Conservation (phyloP, 2,888 invertebrate species). For the Synanthedon tipuliformis region DNA sequence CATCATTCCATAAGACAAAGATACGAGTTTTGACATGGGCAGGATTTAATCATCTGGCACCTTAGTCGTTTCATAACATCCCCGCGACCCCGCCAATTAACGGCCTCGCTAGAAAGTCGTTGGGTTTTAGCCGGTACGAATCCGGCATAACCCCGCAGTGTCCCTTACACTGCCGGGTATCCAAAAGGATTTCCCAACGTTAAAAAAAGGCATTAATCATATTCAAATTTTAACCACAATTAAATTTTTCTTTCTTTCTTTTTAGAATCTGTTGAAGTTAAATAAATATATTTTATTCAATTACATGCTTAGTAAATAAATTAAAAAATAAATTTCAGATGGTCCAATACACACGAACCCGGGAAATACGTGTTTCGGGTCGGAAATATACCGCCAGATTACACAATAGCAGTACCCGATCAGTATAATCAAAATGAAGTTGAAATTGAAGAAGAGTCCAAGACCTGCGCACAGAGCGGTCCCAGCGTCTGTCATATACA, state of each 20-base stretch:
- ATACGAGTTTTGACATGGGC: too few species aligned
- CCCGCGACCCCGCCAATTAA: too few species aligned
- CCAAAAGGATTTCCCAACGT: too few species aligned
- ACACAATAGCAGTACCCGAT: slow-evolving; percentile 78
- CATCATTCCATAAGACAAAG: too few species aligned
- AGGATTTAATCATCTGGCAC: too few species aligned
- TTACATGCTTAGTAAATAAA: background rate
- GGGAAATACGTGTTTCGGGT: slow-evolving; percentile 91
- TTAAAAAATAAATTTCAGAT: slow-evolving; percentile 62
- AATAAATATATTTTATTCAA: too few species aligned
- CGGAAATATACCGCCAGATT: slow-evolving; percentile 74
- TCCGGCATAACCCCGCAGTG: too few species aligned
- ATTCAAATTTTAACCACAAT: background rate
- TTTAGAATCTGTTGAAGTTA: background rate
- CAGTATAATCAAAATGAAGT: slow-evolving; percentile 52
- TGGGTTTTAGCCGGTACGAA: too few species aligned
- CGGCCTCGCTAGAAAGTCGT: too few species aligned
- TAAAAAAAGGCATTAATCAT: too few species aligned
- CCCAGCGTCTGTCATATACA: slow-evolving; percentile 82
- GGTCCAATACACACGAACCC: slow-evolving; percentile 86
- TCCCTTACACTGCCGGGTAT: too few species aligned
- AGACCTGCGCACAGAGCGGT: slow-evolving; percentile 73
- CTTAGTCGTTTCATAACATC: too few species aligned
- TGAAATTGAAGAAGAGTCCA: slow-evolving; percentile 56
- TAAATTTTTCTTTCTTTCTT: background rate